Evolutionary conservation across 1,140 invertebrate genomes (phyloP).

Genomic region (Heterodera schachtii): DNA sequence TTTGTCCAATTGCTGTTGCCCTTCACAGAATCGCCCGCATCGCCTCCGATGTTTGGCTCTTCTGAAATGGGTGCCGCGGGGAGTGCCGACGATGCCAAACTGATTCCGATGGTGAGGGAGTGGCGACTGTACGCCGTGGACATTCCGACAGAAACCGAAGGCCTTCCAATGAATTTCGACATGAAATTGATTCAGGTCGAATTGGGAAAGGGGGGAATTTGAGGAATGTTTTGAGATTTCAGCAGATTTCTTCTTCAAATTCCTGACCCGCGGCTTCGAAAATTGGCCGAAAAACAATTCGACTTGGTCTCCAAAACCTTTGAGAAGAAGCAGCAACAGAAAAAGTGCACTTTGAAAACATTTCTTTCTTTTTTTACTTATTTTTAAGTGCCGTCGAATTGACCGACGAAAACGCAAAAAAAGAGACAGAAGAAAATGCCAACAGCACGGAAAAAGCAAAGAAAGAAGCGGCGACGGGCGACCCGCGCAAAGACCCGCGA

Average conservation of each 20-base stretch:
- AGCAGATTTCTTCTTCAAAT: constrained; percentile 45
- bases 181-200: constrained; percentile 50
- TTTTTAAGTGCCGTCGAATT: background rate
- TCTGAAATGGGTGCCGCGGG: constrained; percentile 4
- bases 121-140: constrained; percentile 37
- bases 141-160: constrained; percentile 19
- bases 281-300: constrained; percentile 52
- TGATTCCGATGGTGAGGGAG: constrained; percentile 39
- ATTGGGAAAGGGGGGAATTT: background rate
- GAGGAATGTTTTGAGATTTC: constrained; percentile 9
- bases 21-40: constrained; percentile 39
- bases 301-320: constrained; percentile 51
- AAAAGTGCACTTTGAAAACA: background rate
- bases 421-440: background rate
- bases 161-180: constrained; percentile 30
- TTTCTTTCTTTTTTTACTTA: background rate
- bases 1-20: background rate
- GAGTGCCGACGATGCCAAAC: constrained; percentile 24
- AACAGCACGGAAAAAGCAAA: background rate
- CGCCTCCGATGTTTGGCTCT: constrained; percentile 31
- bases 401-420: background rate
- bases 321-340: constrained; percentile 29
- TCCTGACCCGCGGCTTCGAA: constrained; percentile 50
- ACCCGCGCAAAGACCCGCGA: constrained; percentile 25
- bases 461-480: background rate